phyloP scores from a whole-genome alignment of 1,140 invertebrate genomes.

The Cardiocondyla obscurior region DNA sequence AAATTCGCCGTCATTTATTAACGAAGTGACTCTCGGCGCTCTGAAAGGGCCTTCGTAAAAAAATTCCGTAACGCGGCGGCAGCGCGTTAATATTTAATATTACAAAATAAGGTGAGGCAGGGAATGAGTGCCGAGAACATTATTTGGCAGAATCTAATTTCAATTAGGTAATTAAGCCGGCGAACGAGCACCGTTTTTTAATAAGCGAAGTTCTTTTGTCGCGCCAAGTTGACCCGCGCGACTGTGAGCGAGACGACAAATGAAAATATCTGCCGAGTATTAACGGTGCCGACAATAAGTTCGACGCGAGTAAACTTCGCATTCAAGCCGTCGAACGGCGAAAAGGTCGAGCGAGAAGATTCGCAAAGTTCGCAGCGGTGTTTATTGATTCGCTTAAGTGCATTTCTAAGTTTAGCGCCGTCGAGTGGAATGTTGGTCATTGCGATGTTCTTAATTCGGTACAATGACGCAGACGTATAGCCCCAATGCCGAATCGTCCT shows the following conservation, averaged over 20 bases:
- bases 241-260: slow-evolving; percentile 15
- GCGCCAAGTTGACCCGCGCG: slow-evolving; percentile 5
- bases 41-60: not conserved
- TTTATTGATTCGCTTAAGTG: slow-evolving; percentile 60
- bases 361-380: slow-evolving; percentile 55
- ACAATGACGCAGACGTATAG: slow-evolving; percentile 19
- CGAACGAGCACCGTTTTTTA: slow-evolving; percentile 17
- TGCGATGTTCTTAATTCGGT: slow-evolving; percentile 55
- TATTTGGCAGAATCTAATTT: slow-evolving; percentile 12
- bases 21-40: not conserved
- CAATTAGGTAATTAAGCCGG: not conserved
- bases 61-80: not conserved
- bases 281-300: slow-evolving; percentile 37
- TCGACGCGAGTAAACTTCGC: slow-evolving; percentile 50
- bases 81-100: slow-evolving; percentile 11
- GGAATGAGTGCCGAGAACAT: not conserved
- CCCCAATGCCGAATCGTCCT: slow-evolving; percentile 10
- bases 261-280: slow-evolving; percentile 48
- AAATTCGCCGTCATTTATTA: slow-evolving; percentile 7
- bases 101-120: not conserved
- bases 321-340: slow-evolving; percentile 15
- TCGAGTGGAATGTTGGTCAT: slow-evolving; percentile 43
- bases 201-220: slow-evolving; percentile 48
- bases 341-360: slow-evolving; percentile 41
- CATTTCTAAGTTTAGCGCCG: slow-evolving; percentile 59